These are phyloP conservation scores for Zosterops japonicus DNA, from an alignment of 2,113 vertebrate species.

Conservation along the genomic window DNA sequence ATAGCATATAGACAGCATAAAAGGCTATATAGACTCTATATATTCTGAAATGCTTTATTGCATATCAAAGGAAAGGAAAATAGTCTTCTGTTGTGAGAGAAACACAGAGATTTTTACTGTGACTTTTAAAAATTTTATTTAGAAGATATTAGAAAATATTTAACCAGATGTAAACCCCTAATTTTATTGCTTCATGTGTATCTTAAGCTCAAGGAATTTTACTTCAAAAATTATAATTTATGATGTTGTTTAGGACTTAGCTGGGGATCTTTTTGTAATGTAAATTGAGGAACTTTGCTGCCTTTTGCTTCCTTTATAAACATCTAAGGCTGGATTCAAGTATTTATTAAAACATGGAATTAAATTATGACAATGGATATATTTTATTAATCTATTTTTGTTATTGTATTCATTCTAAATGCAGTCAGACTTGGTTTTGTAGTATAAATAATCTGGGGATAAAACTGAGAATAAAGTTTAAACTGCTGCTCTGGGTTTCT, in stretches of 20 bases:
- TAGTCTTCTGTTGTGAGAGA: background rate
- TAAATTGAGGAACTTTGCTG: background rate
- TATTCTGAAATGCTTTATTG: background rate
- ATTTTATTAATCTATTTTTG: background rate
- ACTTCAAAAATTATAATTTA: background rate
- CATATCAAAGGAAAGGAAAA: background rate
- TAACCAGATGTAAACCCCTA: rapidly evolving
- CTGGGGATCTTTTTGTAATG: rapidly evolving
- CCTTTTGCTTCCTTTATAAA: background rate
- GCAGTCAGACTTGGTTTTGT: background rate
- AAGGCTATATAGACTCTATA: rapidly evolving
- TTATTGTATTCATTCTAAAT: background rate
- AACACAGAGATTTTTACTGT: background rate
- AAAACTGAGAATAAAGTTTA: background rate
- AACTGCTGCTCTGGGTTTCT: constrained; percentile 18
- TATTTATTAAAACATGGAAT: background rate
- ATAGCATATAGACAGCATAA: background rate
- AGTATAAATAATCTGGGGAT: background rate
- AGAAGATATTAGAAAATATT: background rate
- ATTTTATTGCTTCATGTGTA: background rate
- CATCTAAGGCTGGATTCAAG: background rate
- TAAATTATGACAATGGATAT: background rate
- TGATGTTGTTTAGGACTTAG: rapidly evolving
- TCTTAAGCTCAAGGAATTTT: background rate
- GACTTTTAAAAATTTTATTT: background rate